Conservation (phyloP, 1,140 invertebrate genomes). For the Pararge aegeria region DNA sequence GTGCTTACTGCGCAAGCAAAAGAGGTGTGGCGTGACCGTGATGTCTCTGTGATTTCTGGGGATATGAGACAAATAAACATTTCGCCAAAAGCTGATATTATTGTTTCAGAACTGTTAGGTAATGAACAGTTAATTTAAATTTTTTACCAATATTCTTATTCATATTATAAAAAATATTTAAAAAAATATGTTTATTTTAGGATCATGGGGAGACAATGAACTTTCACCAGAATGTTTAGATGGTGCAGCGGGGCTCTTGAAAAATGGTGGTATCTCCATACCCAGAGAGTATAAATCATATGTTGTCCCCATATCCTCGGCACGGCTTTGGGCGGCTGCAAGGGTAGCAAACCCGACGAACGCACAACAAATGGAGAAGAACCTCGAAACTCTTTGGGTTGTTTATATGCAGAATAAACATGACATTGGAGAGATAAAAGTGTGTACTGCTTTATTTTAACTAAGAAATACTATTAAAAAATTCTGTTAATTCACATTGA, state of each 20-base stretch:
- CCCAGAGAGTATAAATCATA: conserved; percentile 95
- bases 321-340: conserved; percentile 76
- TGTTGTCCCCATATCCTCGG: conserved; percentile 88
- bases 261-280: conserved; percentile 95
- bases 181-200: conserved; percentile 51
- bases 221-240: conserved; percentile 99
- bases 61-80: conserved; percentile 95
- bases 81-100: conserved; percentile 94
- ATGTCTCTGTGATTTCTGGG: conserved; percentile 85
- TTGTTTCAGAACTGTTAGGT: conserved; percentile 96
- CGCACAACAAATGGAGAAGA: conserved; percentile 58
- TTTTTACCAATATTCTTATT: not conserved
- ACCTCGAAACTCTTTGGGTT: conserved; percentile 95
- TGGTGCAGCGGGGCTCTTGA: conserved; percentile 94
- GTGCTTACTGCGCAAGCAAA: conserved; percentile 90
- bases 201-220: conserved; percentile 99
- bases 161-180: not conserved
- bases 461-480: no score
- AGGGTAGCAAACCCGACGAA: conserved; percentile 43
- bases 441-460: conserved; percentile 22
- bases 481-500: no score
- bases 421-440: conserved; percentile 88
- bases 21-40: conserved; percentile 89
- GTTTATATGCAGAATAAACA: conserved; percentile 95
- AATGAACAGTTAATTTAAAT: conserved; percentile 3